Percentiles rank a stretch among this genome's conserved stretches.
Evolutionary conservation across 2,113 vertebrate species (phyloP).

Genomic region (Marcusenius ussheri): DNA sequence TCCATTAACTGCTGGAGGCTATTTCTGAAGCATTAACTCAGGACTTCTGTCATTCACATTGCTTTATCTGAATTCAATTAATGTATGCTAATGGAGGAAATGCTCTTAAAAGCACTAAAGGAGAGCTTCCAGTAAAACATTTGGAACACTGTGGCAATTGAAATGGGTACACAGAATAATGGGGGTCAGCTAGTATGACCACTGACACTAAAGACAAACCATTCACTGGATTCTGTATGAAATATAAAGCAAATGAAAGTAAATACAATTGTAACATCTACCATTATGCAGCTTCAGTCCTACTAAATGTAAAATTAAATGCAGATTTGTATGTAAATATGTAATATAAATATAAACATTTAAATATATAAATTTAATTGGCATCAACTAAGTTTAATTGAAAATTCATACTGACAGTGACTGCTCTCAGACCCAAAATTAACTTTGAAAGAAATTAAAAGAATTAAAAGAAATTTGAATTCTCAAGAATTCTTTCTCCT

Average conservation of each 20-base stretch:
- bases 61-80: constrained; percentile 21
- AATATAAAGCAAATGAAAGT: not conserved
- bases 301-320: not conserved
- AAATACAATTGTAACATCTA: not conserved
- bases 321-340: not conserved
- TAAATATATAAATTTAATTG: not conserved
- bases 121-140: not conserved
- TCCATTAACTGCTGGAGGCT: not conserved
- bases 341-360: not conserved
- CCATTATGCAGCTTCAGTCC: not conserved
- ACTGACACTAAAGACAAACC: not conserved
- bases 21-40: constrained; percentile 5
- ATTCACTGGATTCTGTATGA: not conserved
- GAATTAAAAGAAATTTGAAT: too few species aligned
- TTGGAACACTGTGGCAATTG: not conserved
- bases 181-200: not conserved
- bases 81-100: constrained; percentile 8
- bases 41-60: not conserved
- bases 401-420: not conserved
- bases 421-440: not conserved
- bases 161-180: not conserved
- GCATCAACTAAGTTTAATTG: not conserved
- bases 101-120: not conserved
- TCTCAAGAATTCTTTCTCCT: not conserved
- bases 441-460: not conserved